A percentile compares a stretch with the other conserved stretches of the same genome.
Conservation (phyloP, 2,113 vertebrate genomes). For the Notothenia rossii region DNA sequence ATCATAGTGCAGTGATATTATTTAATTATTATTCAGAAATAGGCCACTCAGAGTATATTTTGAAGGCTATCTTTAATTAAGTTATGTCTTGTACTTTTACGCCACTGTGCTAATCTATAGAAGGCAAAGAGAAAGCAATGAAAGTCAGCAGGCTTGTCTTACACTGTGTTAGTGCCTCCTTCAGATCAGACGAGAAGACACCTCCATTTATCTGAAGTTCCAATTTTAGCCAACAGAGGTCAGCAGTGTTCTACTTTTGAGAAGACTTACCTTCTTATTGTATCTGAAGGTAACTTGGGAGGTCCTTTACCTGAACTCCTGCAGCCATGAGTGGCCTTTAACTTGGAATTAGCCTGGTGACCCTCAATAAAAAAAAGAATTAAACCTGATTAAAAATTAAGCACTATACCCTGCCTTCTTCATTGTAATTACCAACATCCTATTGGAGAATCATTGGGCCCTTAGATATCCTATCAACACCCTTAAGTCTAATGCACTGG, state of each 20-base stretch:
- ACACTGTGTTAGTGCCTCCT: not conserved
- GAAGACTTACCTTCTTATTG: not conserved
- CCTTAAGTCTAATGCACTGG: slow-evolving; percentile 4
- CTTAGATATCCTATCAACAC: not conserved
- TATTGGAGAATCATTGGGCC: slow-evolving; percentile 8
- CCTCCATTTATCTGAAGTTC: slow-evolving; percentile 4
- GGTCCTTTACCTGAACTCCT: slow-evolving; percentile 6
- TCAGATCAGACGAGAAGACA: not conserved
- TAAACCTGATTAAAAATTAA: slow-evolving; percentile 48
- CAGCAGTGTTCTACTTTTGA: slow-evolving; percentile 50
- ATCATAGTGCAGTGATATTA: too few relatives aligned
- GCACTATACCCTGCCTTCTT: slow-evolving; percentile 6
- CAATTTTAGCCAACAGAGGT: slow-evolving; percentile 53
- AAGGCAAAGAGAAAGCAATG: not conserved
- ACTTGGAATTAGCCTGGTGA: slow-evolving; percentile 21
- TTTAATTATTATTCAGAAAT: too few relatives aligned
- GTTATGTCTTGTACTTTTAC: too few relatives aligned
- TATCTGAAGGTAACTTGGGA: not conserved
- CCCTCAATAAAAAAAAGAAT: slow-evolving; percentile 23
- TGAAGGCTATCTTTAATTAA: too few relatives aligned
- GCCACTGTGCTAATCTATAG: too few relatives aligned
- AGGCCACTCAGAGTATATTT: too few relatives aligned
- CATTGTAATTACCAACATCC: slow-evolving; percentile 27
- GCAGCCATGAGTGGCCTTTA: slow-evolving; percentile 37
- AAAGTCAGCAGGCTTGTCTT: not conserved